Conservation (phyloP, 1,140 invertebrate genomes). For the Cotesia chilonis region DNA sequence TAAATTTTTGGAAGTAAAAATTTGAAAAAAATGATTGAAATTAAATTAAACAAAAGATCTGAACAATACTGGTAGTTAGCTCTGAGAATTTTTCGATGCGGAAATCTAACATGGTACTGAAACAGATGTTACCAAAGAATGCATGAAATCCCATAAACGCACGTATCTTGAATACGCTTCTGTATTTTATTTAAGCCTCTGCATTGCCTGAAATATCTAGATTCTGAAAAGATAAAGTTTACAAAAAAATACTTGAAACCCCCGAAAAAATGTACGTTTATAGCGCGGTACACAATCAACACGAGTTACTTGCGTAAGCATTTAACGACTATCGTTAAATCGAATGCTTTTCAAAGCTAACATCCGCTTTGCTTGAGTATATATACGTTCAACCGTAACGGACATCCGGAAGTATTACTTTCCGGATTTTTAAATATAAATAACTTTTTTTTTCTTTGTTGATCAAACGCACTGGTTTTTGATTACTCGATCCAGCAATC, state of each 20-base stretch:
- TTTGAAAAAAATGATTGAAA: no score
- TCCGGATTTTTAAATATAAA: slow-evolving; percentile 17
- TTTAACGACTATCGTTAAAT: slow-evolving; percentile 20
- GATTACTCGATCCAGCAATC: not conserved
- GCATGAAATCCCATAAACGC: no score
- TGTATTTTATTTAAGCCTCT: no score
- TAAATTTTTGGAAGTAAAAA: no score
- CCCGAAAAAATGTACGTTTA: not conserved
- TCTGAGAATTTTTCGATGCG: no score
- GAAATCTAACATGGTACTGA: no score
- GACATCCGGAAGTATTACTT: slow-evolving; percentile 20
- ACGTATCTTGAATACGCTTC: no score
- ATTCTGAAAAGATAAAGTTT: not conserved
- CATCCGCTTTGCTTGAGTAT: not conserved
- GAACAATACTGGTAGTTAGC: no score
- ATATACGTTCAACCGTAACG: slow-evolving; percentile 10
- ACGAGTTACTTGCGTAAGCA: slow-evolving; percentile 5
- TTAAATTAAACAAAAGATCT: no score
- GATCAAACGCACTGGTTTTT: not conserved
- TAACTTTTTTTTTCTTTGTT: not conserved
- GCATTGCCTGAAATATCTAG: no score
- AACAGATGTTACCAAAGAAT: no score
- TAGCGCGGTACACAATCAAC: not conserved
- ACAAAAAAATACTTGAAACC: not conserved
- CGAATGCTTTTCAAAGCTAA: slow-evolving; percentile 13